Percentiles rank a stretch among this genome's conserved stretches.
These are phyloP conservation scores for Acromyrmex charruanus DNA, from an alignment of 1,140 invertebrate genomes.

Conservation along the genomic window DNA sequence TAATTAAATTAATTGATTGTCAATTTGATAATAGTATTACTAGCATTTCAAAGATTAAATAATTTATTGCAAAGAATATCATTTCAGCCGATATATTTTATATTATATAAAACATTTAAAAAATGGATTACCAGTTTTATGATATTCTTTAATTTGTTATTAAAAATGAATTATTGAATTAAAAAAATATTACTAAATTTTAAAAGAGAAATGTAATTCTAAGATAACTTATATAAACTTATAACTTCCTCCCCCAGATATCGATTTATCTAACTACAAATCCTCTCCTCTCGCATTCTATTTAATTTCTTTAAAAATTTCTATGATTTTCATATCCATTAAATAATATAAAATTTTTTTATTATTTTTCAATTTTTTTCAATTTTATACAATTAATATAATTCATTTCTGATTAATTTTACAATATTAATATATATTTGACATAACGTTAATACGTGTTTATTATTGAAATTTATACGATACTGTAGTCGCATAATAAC, in stretches of 20 bases:
- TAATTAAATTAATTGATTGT: too few species aligned
- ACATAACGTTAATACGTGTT: background rate
- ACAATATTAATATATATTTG: background rate
- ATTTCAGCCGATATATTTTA: background rate
- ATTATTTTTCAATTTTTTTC: background rate
- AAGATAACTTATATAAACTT: background rate
- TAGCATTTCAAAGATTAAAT: too few species aligned
- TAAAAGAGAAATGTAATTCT: background rate
- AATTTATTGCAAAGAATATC: too few species aligned
- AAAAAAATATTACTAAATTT: background rate
- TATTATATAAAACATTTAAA: background rate
- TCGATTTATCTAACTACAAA: background rate
- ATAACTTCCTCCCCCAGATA: background rate
- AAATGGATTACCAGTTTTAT: background rate
- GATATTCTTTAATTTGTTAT: background rate
- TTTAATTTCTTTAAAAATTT: slow-evolving; percentile 1
- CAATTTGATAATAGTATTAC: too few species aligned
- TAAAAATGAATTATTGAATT: background rate
- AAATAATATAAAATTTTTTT: background rate
- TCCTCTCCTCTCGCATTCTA: background rate
- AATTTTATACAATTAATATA: background rate
- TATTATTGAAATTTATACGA: slow-evolving; percentile 14
- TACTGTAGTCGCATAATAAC: slow-evolving; percentile 8
- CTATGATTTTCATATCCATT: background rate
- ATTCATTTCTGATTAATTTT: background rate